Evolutionary conservation across 2,888 invertebrate species (phyloP).

Genomic region (Troides helena): DNA sequence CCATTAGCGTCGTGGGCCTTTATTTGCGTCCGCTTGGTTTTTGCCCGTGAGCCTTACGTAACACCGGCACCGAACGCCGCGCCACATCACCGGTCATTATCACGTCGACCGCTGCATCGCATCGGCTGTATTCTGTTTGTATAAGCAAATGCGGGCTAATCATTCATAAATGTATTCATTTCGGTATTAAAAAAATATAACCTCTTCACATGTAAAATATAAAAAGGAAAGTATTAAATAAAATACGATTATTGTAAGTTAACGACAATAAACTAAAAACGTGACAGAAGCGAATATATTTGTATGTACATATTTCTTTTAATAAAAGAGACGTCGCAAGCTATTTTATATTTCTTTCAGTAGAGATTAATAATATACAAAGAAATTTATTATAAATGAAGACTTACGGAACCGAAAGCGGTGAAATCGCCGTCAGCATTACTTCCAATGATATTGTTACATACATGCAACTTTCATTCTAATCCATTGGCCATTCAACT

Average conservation of each 20-base stretch:
- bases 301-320: background rate
- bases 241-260: background rate
- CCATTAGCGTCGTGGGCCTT: conserved; percentile 32
- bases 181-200: background rate
- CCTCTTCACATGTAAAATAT: background rate
- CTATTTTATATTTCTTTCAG: conserved; percentile 1
- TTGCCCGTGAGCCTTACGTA: conserved; percentile 40
- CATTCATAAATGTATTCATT: background rate
- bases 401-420: conserved; percentile 42
- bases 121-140: conserved; percentile 38
- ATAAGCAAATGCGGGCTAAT: conserved; percentile 16
- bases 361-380: conserved; percentile 8
- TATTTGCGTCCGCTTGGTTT: conserved; percentile 39
- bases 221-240: background rate
- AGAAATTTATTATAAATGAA: conserved; percentile 21
- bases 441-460: conserved; percentile 36
- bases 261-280: background rate
- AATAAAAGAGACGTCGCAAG: background rate
- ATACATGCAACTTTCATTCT: conserved; percentile 29
- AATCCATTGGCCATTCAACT: conserved; percentile 30
- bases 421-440: conserved; percentile 46
- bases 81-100: conserved; percentile 56
- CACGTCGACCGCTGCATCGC: conserved; percentile 40
- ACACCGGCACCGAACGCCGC: conserved; percentile 44
- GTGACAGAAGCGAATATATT: background rate